phyloP scores from a whole-genome alignment of 2,888 invertebrate genomes.

The Matsumyia berberina region DNA sequence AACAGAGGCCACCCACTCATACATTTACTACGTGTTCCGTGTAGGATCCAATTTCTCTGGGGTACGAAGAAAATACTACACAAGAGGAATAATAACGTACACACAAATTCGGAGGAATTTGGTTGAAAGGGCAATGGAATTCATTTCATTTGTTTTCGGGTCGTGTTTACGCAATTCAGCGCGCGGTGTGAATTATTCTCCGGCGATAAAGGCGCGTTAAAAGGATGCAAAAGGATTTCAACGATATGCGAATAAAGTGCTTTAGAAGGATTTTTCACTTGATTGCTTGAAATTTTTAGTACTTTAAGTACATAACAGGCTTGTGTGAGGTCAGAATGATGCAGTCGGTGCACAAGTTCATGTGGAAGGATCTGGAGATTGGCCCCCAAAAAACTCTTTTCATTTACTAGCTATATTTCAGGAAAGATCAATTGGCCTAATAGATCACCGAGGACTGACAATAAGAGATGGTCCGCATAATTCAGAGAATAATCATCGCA shows the following conservation, averaged over 20 bases:
- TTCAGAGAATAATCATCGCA: no score
- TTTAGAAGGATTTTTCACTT: background rate
- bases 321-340: no score
- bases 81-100: slow-evolving; percentile 40
- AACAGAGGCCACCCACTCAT: slow-evolving; percentile 62
- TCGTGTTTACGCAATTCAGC: slow-evolving; percentile 6
- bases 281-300: background rate
- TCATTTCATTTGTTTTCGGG: slow-evolving; percentile 47
- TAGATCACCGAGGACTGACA: no score
- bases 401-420: no score
- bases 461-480: no score
- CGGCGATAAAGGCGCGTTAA: slow-evolving; percentile 19
- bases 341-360: no score
- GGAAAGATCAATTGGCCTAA: no score
- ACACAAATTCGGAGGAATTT: slow-evolving; percentile 43
- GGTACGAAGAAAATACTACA: slow-evolving; percentile 17
- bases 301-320: background rate
- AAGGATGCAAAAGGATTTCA: background rate
- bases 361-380: no score
- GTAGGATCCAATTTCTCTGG: slow-evolving; percentile 65
- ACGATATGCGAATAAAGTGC: background rate
- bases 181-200: background rate
- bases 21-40: slow-evolving; percentile 48
- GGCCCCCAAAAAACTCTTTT: no score
- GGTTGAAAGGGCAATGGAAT: slow-evolving; percentile 47